A percentile compares a stretch with the other conserved stretches of the same genome.
Conservation (phyloP, 2,888 invertebrate genomes). For the Metalampra italica region DNA sequence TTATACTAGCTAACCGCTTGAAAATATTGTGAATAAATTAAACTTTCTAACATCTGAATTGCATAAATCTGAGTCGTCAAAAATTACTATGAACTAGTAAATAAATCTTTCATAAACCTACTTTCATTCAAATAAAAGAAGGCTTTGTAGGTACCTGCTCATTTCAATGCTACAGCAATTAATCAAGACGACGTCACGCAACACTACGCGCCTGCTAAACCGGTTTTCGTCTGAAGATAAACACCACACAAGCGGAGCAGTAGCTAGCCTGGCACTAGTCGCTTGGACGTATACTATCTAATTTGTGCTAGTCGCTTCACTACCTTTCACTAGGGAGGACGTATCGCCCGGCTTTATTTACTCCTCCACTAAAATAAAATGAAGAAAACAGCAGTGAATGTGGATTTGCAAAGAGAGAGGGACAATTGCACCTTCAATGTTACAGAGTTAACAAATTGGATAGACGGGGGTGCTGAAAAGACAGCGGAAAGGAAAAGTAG, state of each 20-base stretch:
- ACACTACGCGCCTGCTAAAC: background rate
- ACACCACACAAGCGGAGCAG: background rate
- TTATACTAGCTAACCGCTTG: too few relatives aligned
- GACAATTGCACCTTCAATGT: slow-evolving; percentile 86
- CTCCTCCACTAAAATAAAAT: slow-evolving; percentile 1
- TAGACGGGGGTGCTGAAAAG: slow-evolving; percentile 87
- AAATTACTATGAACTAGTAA: too few relatives aligned
- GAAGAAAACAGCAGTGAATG: slow-evolving; percentile 63
- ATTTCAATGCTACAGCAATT: too few relatives aligned
- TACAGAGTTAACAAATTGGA: slow-evolving; percentile 85
- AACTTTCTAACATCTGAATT: too few relatives aligned
- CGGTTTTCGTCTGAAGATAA: background rate
- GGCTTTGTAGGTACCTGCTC: too few relatives aligned
- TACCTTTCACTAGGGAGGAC: background rate
- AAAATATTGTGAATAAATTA: too few relatives aligned
- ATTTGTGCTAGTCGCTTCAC: slow-evolving; percentile 2
- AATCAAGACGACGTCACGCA: background rate
- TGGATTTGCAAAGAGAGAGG: slow-evolving; percentile 85
- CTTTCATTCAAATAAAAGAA: too few relatives aligned
- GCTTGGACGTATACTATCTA: too few relatives aligned
- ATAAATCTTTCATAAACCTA: too few relatives aligned
- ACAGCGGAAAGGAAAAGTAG: slow-evolving; percentile 81
- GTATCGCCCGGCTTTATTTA: background rate
- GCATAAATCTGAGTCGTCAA: too few relatives aligned
- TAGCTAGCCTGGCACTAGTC: too few relatives aligned